A percentile compares a stretch with the other conserved stretches of the same genome.
These are phyloP conservation scores for Sterrhoptilus dennistouni DNA, from an alignment of 2,113 vertebrate genomes.

Conservation along the genomic window DNA sequence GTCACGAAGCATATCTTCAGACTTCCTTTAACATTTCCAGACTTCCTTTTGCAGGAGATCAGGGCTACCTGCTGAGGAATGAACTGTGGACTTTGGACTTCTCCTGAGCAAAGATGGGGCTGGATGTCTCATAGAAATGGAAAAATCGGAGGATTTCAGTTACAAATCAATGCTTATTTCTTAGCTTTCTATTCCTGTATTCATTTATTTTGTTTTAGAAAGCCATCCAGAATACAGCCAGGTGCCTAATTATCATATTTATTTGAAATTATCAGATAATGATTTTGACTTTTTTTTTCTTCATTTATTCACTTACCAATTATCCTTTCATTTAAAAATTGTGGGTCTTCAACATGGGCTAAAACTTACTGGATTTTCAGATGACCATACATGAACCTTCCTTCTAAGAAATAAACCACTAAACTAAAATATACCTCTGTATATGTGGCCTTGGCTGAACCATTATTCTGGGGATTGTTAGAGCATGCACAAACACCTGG, in stretches of 20 bases:
- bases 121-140: not conserved
- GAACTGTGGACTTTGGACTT: not conserved
- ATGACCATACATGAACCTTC: not conserved
- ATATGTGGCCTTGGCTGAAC: not conserved
- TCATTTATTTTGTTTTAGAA: not conserved
- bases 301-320: not conserved
- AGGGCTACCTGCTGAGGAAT: not conserved
- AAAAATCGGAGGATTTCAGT: not conserved
- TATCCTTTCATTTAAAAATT: not conserved
- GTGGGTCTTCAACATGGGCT: not conserved
- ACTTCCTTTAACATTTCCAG: not conserved
- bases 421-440: not conserved
- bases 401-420: not conserved
- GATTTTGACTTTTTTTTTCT: not conserved
- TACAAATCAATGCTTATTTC: not conserved
- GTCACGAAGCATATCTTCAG: not conserved
- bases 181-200: not conserved
- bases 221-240: not conserved
- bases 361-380: not conserved
- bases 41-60: not conserved
- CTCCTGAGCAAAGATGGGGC: not conserved
- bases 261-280: not conserved
- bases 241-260: not conserved
- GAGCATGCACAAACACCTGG: not conserved
- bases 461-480: not conserved